Evolutionary conservation across 2,113 vertebrate species (phyloP).

Genomic region (Corynorhinus townsendii): DNA sequence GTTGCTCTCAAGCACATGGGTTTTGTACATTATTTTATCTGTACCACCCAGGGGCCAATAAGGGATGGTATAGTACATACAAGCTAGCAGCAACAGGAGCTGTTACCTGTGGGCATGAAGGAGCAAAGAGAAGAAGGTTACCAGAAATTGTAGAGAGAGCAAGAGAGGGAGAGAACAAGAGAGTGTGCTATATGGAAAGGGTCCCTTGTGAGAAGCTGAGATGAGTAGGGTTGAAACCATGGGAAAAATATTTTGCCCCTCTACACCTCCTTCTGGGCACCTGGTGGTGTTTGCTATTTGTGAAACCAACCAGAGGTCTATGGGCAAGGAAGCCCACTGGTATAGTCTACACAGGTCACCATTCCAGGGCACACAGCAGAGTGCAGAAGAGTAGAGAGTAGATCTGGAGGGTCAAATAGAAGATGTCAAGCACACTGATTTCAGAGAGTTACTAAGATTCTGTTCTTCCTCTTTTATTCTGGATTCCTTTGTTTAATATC

Average conservation of each 20-base stretch:
- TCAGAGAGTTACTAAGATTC: background rate
- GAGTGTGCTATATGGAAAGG: background rate
- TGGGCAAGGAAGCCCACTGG: background rate
- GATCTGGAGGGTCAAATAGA: background rate
- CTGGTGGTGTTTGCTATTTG: background rate
- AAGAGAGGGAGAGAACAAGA: background rate
- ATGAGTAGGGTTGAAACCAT: background rate
- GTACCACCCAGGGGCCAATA: background rate
- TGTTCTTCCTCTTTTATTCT: background rate
- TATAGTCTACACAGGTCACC: background rate
- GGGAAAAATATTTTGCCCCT: background rate
- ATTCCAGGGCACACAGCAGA: background rate
- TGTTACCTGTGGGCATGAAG: background rate
- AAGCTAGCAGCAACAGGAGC: background rate
- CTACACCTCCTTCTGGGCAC: background rate
- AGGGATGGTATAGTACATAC: too few species aligned
- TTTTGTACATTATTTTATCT: background rate
- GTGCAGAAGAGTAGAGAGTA: background rate
- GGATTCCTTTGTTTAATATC: background rate
- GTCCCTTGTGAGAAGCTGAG: background rate
- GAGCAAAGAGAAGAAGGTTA: background rate
- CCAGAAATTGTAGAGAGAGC: background rate
- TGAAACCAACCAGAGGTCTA: background rate
- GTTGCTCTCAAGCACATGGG: background rate
- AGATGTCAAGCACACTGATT: background rate